Evolutionary conservation across 2,113 vertebrate species (phyloP).

Genomic region (Ammodytes dubius): DNA sequence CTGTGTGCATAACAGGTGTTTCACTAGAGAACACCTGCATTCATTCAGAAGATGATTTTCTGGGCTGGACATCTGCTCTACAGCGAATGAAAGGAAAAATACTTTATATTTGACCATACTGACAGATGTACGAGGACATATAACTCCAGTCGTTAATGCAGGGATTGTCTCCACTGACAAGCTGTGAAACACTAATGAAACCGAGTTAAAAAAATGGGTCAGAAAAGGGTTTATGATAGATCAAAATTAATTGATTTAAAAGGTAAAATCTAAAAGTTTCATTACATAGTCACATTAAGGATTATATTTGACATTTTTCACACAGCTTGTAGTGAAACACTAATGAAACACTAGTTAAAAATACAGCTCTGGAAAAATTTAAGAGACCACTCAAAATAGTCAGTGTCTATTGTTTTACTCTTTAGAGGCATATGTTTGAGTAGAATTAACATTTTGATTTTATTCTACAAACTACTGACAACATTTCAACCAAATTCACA

Average conservation of each 20-base stretch:
- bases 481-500: too few relatives aligned
- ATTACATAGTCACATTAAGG: not conserved
- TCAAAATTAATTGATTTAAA: not conserved
- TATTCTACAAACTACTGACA: too few relatives aligned
- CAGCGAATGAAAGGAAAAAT: conserved; percentile 42
- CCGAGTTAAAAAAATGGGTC: too few relatives aligned
- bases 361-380: too few relatives aligned
- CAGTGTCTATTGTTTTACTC: too few relatives aligned
- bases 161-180: conserved; percentile 16
- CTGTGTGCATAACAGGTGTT: conserved; percentile 42
- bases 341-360: too few relatives aligned
- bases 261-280: not conserved
- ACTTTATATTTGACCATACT: conserved; percentile 60
- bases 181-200: not conserved
- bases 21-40: conserved; percentile 59
- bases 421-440: too few relatives aligned
- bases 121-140: conserved; percentile 56
- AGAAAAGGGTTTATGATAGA: not conserved
- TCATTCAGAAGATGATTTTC: conserved; percentile 32
- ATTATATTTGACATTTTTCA: too few relatives aligned
- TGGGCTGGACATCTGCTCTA: conserved; percentile 59
- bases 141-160: too few relatives aligned
- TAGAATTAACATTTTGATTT: too few relatives aligned
- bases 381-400: too few relatives aligned
- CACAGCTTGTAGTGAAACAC: too few relatives aligned